A percentile compares a stretch with the other conserved stretches of the same genome.
Evolutionary conservation across 2,888 invertebrate genomes (phyloP).

Genomic region (Lycia hirtaria): DNA sequence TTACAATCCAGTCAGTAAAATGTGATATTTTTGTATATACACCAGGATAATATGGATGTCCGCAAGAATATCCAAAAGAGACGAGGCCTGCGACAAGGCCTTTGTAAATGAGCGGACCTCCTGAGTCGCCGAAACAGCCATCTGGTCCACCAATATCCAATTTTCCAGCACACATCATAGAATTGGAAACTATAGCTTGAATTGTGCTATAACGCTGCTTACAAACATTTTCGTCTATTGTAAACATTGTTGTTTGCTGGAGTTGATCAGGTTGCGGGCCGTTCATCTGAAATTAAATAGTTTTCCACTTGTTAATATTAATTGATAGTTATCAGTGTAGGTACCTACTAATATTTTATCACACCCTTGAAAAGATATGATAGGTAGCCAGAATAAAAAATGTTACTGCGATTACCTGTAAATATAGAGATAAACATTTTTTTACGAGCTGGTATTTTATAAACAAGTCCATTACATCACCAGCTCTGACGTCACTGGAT

Average conservation of each 20-base stretch:
- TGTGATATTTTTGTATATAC: conserved; percentile 77
- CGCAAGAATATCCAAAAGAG: conserved; percentile 77
- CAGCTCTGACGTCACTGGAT: too few species aligned
- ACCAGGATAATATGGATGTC: conserved; percentile 72
- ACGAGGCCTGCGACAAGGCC: conserved; percentile 75
- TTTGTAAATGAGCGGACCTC: conserved; percentile 75
- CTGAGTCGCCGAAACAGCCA: conserved; percentile 78
- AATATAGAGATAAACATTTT: too few species aligned
- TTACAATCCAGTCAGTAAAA: conserved; percentile 75
- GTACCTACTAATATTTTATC: too few species aligned
- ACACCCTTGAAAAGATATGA: too few species aligned
- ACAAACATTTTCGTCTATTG: conserved; percentile 65
- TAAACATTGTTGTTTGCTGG: conserved; percentile 63
- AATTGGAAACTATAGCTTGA: conserved; percentile 64
- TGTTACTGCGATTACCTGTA: too few species aligned
- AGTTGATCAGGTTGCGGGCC: conserved; percentile 72
- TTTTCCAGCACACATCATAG: conserved; percentile 76
- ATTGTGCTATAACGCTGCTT: conserved; percentile 64
- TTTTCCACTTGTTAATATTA: too few species aligned
- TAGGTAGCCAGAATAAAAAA: too few species aligned
- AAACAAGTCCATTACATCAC: too few species aligned
- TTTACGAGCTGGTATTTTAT: too few species aligned
- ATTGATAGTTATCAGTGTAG: too few species aligned
- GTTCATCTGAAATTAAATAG: conserved; percentile 53
- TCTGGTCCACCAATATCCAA: conserved; percentile 71